Percentiles rank a stretch among this genome's conserved stretches.
Conservation (phyloP, 2,797 vertebrate genomes). For the Protonibea diacanthus region DNA sequence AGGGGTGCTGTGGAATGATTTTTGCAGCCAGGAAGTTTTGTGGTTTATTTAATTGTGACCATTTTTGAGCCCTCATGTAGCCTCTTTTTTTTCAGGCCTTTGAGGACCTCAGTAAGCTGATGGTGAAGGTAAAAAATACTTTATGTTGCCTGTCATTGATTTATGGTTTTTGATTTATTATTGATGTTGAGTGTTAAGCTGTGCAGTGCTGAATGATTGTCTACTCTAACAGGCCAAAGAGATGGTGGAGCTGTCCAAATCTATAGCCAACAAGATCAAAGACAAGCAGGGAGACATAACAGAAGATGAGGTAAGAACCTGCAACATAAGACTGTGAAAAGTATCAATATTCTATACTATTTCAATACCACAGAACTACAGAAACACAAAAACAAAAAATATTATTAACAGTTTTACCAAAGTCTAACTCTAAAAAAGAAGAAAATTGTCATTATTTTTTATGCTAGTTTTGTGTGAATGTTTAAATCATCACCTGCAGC, state of each 20-base stretch:
- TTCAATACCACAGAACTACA: not conserved
- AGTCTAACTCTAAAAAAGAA: no score
- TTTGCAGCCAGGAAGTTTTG: constrained; percentile 45
- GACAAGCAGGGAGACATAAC: constrained; percentile 98
- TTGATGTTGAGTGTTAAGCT: not conserved
- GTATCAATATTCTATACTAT: no score
- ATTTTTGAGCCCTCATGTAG: constrained; percentile 37
- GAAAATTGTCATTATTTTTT: no score
- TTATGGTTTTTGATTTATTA: no score
- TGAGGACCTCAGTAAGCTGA: constrained; percentile 98
- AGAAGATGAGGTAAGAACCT: constrained; percentile 93
- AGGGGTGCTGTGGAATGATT: constrained; percentile 36
- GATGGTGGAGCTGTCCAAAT: constrained; percentile 98
- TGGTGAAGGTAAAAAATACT: constrained; percentile 93
- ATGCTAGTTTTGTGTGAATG: no score
- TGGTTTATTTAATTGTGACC: constrained; percentile 45
- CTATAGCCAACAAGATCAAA: constrained; percentile 98
- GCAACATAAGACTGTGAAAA: no score
- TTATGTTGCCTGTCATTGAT: constrained; percentile 4
- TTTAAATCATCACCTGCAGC: not conserved
- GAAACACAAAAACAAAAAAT: not conserved
- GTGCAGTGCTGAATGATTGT: not conserved
- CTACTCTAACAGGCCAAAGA: constrained; percentile 92
- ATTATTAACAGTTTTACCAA: no score
- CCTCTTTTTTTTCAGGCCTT: constrained; percentile 89